These are phyloP conservation scores for western clawed frog (Xenopus tropicalis) DNA, from an alignment of 2,113 vertebrate species.

Conservation along the genomic window DNA sequence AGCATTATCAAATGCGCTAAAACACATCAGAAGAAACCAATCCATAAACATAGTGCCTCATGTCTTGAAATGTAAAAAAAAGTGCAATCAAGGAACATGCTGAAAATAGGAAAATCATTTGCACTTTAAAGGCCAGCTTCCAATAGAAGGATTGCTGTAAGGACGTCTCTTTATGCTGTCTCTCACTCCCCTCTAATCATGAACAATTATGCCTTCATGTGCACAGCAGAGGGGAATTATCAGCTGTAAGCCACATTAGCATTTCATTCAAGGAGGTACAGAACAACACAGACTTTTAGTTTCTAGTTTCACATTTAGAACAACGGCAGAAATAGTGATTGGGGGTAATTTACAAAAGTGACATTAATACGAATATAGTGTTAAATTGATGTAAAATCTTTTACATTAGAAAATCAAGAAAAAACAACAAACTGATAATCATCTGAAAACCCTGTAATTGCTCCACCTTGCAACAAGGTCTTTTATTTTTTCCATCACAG, in stretches of 20 bases:
- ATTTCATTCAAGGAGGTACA: slow-evolving; percentile 11
- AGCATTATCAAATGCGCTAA: neutral
- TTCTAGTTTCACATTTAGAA: neutral
- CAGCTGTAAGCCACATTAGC: slow-evolving; percentile 9
- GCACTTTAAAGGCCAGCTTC: slow-evolving; percentile 24
- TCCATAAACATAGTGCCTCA: neutral
- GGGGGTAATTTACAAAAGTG: too few species aligned
- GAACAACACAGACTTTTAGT: neutral
- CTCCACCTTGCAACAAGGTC: too few species aligned
- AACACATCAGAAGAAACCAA: neutral
- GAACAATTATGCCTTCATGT: slow-evolving; percentile 24
- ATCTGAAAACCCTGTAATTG: too few species aligned
- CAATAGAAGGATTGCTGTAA: slow-evolving; percentile 8
- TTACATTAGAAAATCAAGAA: too few species aligned
- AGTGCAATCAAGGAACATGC: slow-evolving; percentile 1
- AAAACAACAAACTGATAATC: too few species aligned
- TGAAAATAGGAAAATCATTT: slow-evolving; percentile 20
- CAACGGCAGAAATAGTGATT: neutral
- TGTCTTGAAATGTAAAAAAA: neutral
- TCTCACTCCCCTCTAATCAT: slow-evolving; percentile 22
- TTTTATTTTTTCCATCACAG: too few species aligned
- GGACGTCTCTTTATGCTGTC: slow-evolving; percentile 6
- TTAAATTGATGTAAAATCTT: too few species aligned
- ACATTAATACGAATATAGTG: too few species aligned
- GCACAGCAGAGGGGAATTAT: slow-evolving; percentile 6